These are phyloP conservation scores for Dicaeum eximium DNA, from an alignment of 2,113 vertebrate species.

Conservation along the genomic window DNA sequence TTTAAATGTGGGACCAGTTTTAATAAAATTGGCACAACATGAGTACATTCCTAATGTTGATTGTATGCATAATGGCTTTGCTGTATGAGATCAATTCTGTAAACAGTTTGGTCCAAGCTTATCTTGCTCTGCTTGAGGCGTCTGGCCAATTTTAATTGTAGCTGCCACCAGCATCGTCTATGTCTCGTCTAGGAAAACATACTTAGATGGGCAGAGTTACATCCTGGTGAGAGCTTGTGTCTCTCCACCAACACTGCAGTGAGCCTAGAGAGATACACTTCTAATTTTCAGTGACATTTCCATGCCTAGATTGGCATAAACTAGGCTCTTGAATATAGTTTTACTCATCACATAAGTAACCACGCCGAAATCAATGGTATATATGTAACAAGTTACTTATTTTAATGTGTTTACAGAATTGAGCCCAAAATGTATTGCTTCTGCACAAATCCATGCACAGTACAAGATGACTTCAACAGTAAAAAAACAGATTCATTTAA, in stretches of 20 bases:
- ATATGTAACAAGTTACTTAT: neutral
- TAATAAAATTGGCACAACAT: neutral
- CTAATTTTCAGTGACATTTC: neutral
- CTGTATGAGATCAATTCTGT: constrained; percentile 41
- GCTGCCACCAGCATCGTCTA: neutral
- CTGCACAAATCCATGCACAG: constrained; percentile 32
- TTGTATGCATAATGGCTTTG: constrained; percentile 31
- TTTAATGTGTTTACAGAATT: constrained; percentile 38
- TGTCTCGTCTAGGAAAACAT: neutral
- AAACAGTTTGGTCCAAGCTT: constrained; percentile 17
- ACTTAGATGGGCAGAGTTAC: neutral
- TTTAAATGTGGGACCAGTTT: constrained; percentile 45
- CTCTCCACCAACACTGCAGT: neutral
- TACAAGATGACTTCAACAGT: neutral
- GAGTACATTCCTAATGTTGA: constrained; percentile 39
- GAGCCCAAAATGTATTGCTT: constrained; percentile 43
- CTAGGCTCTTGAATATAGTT: neutral
- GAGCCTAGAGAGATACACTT: neutral
- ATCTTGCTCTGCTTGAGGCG: neutral
- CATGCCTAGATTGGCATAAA: neutral
- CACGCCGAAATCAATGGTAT: neutral
- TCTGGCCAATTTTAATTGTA: neutral
- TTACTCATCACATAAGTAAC: neutral
- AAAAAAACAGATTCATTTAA: neutral
- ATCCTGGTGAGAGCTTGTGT: neutral